Conservation (phyloP, 1,140 invertebrate species). For the Papilio polyxenes region DNA sequence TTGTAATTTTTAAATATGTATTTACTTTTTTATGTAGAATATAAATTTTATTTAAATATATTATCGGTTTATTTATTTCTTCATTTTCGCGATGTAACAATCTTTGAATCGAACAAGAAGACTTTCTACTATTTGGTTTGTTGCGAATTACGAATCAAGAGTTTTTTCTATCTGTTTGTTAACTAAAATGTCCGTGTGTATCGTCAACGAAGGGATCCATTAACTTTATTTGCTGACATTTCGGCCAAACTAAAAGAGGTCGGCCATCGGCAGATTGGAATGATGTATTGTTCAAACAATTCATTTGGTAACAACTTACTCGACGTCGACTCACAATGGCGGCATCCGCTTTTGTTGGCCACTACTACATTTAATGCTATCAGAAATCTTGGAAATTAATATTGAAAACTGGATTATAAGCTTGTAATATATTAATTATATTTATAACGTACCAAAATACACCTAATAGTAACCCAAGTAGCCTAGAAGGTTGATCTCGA, state of each 20-base stretch:
- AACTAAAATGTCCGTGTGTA: conserved; percentile 41
- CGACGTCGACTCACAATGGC: conserved; percentile 3
- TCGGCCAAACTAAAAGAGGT: conserved; percentile 54
- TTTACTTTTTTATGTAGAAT: no score
- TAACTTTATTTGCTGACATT: conserved; percentile 69
- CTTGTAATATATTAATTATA: neutral
- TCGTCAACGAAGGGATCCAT: conserved; percentile 52
- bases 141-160: neutral
- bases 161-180: neutral
- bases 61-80: no score
- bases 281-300: conserved; percentile 64
- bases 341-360: neutral
- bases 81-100: no score
- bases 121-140: neutral
- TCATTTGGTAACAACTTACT: conserved; percentile 47
- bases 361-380: neutral
- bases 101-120: neutral
- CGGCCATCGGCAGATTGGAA: conserved; percentile 56
- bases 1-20: no score
- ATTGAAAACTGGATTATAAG: neutral
- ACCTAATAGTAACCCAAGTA: neutral
- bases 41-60: no score
- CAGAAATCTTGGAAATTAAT: neutral
- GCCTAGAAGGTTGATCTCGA: no score
- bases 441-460: neutral